Evolutionary conservation across 2,797 vertebrate species (phyloP), one percentile per base, ranked within the genome.

Genomic region (Acanthurus tractus): DNA sequence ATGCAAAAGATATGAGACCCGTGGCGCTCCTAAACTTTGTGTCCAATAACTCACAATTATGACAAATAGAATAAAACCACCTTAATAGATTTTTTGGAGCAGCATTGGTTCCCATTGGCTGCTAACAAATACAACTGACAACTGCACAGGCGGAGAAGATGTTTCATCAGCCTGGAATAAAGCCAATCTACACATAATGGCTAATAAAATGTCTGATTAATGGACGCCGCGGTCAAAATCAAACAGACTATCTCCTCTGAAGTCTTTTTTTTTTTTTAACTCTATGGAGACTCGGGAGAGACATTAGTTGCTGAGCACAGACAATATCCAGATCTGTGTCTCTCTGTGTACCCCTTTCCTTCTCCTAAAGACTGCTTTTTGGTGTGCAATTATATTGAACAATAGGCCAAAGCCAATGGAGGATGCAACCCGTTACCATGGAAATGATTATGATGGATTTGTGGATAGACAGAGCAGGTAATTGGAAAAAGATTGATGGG

Each of bases 401-500:
- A 95, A 95, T 94, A 91, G 89, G 83, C 88, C 83, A 74, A 89
- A 92, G 86, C 91, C 92, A 90, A 90, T 88, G 91, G 88, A 89
- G 92, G 93, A 94, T 92, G 92, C 91, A 89, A 93, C 87, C 89
- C 65, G 95, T 95, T 95, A 89, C 95, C 92, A 95, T 94, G 94
- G 94, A 92, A 94, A 96, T 94, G 92, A 95, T 95, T 95, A 95
- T 95, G 95, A 95, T 94, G 91, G 92, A 96, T 96, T 94, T 95
- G 90, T 85, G 88, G 78, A 90, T 90, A 95, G 92, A 95, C 92
- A 93, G 93, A 94, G 94, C 91, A 95, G 94, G 95, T 95, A 95
- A 96, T 96, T 96, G 94, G 93, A 95, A 95, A 95, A 95, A 95
- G 95, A 96, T 95, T 96, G 95, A 96, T 95, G 93, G 92, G 88